Percentiles rank a stretch among this genome's conserved stretches.
Evolutionary conservation across 2,888 invertebrate genomes (phyloP).

Genomic region (Isoperla grammatica): DNA sequence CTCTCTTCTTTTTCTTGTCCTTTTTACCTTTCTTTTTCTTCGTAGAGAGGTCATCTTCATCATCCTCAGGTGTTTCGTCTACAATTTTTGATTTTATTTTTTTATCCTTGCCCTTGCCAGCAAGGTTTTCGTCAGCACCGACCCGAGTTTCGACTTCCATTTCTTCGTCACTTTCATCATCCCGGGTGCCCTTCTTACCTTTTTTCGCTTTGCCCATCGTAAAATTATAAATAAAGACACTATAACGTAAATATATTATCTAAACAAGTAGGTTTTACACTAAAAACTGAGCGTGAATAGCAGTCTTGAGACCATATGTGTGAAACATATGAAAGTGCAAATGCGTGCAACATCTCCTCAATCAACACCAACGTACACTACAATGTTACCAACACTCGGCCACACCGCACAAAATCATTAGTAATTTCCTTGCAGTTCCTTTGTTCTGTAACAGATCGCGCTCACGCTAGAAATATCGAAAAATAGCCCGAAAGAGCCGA

Average conservation of each 20-base stretch:
- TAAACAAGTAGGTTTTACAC: too few species aligned
- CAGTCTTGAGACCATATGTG: too few species aligned
- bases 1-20: constrained; percentile 43
- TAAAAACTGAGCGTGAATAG: too few species aligned
- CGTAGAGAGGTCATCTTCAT: constrained; percentile 41
- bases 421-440: too few species aligned
- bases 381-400: too few species aligned
- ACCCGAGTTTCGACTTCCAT: constrained; percentile 23
- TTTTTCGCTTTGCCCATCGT: constrained; percentile 71
- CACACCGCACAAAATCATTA: too few species aligned
- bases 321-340: too few species aligned
- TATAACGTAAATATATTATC: too few species aligned
- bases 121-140: constrained; percentile 20
- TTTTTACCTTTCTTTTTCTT: constrained; percentile 43
- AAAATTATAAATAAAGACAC: background rate
- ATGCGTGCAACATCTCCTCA: too few species aligned
- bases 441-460: too few species aligned
- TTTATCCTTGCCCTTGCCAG: constrained; percentile 29
- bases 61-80: constrained; percentile 34
- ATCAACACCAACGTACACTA: too few species aligned
- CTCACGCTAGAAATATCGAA: too few species aligned
- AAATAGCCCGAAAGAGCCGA: constrained; percentile 14
- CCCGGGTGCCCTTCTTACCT: constrained; percentile 68
- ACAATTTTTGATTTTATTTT: constrained; percentile 25
- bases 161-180: constrained; percentile 50